A percentile compares a stretch with the other conserved stretches of the same genome.
These are phyloP conservation scores for Quadroppia sp. DNA, from an alignment of 2,888 invertebrate genomes.

Conservation along the genomic window DNA sequence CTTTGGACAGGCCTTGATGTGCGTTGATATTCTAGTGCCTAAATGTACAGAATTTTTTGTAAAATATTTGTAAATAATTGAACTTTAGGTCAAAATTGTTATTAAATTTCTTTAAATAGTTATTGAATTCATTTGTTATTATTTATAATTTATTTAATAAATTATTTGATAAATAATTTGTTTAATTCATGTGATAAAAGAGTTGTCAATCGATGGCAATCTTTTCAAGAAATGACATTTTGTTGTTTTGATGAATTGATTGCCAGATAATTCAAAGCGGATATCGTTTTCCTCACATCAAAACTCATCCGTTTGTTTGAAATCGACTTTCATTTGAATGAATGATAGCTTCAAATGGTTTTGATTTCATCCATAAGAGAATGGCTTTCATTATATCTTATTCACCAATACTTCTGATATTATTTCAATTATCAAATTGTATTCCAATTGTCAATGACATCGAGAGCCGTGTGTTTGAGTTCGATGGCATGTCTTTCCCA, in stretches of 20 bases:
- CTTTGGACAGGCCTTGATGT: not conserved
- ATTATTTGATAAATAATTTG: not conserved
- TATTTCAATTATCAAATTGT: not conserved
- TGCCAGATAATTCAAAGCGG: not conserved
- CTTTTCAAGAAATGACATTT: not conserved
- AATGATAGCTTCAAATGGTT: too few species aligned
- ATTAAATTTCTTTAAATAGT: not conserved
- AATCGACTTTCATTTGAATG: not conserved
- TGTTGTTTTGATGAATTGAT: not conserved
- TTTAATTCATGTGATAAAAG: not conserved
- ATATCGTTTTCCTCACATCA: constrained; percentile 6
- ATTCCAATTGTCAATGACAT: not conserved
- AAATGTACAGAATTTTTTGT: constrained; percentile 29
- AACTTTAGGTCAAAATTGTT: not conserved
- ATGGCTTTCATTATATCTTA: too few species aligned
- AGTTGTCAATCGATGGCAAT: not conserved
- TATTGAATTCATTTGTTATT: not conserved
- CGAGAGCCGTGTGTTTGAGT: not conserved
- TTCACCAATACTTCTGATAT: too few species aligned
- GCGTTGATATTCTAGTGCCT: constrained; percentile 16
- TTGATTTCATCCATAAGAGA: too few species aligned
- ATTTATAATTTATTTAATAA: not conserved
- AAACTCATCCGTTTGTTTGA: not conserved
- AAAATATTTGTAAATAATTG: constrained; percentile 21
- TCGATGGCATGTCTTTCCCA: constrained; percentile 8